Evolutionary conservation across 2,113 vertebrate species (phyloP).

Genomic region (Pituophis catenifer): DNA sequence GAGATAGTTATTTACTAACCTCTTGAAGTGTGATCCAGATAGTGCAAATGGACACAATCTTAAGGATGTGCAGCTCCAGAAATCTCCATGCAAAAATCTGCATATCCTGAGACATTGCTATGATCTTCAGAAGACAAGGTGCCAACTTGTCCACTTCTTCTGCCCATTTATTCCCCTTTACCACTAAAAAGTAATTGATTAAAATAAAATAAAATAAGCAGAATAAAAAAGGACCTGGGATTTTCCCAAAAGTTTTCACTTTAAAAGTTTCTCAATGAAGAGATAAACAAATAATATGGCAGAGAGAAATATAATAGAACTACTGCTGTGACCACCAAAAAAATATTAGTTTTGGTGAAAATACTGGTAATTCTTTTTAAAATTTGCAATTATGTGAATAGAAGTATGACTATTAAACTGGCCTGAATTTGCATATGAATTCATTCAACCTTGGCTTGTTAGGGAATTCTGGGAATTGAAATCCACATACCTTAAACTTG

Average conservation of each 20-base stretch:
- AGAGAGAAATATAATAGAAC: neutral
- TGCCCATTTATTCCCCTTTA: slow-evolving; percentile 59
- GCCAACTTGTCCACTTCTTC: slow-evolving; percentile 66
- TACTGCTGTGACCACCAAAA: neutral
- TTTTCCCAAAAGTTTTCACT: neutral
- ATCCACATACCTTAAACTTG: neutral
- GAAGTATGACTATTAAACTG: neutral
- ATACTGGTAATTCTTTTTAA: neutral
- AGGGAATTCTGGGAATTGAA: neutral
- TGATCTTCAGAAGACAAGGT: slow-evolving; percentile 63
- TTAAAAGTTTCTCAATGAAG: neutral
- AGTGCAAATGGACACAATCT: slow-evolving; percentile 68
- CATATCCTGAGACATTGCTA: slow-evolving; percentile 52
- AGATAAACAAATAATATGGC: neutral
- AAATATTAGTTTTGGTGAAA: neutral
- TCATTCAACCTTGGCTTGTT: neutral
- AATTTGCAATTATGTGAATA: neutral
- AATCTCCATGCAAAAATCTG: slow-evolving; percentile 71
- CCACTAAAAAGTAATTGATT: slow-evolving; percentile 20
- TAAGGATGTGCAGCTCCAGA: slow-evolving; percentile 75
- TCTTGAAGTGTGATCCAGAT: slow-evolving; percentile 75
- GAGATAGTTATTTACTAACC: slow-evolving; percentile 50
- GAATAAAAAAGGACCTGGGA: neutral
- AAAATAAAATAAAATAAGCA: neutral
- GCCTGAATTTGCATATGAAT: neutral